These are phyloP conservation scores for Holocentrus rufus DNA, from an alignment of 2,797 vertebrate genomes.

Conservation along the genomic window DNA sequence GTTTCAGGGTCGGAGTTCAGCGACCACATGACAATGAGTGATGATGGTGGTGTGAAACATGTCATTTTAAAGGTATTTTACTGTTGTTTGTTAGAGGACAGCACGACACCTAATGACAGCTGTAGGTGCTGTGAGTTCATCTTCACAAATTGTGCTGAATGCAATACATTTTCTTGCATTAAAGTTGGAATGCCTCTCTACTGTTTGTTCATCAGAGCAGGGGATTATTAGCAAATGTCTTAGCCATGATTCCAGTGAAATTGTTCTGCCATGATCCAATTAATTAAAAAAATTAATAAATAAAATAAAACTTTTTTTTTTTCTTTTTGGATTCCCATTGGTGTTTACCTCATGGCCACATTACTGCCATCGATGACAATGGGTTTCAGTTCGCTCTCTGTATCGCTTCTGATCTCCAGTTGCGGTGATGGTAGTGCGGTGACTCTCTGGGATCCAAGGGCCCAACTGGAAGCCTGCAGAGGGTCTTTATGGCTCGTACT, in stretches of 20 bases:
- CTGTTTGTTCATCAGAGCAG: too few relatives aligned
- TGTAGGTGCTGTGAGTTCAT: not conserved
- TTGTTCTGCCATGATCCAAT: not conserved
- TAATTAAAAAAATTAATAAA: too few relatives aligned
- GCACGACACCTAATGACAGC: not conserved
- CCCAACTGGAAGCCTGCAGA: constrained; percentile 71
- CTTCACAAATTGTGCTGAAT: not conserved
- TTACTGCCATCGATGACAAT: constrained; percentile 97
- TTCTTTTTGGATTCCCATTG: too few relatives aligned
- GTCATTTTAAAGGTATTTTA: constrained; percentile 5
- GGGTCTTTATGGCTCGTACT: constrained; percentile 73
- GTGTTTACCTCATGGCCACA: constrained; percentile 93
- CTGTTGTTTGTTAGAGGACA: not conserved
- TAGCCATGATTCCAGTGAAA: not conserved
- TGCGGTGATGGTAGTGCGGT: constrained; percentile 16
- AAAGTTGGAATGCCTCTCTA: not conserved
- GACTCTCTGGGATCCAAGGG: constrained; percentile 34
- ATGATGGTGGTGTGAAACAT: not conserved
- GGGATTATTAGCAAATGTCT: too few relatives aligned
- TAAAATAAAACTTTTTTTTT: too few relatives aligned
- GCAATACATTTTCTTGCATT: not conserved
- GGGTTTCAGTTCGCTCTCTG: constrained; percentile 84
- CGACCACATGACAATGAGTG: not conserved
- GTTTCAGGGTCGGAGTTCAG: constrained; percentile 18
- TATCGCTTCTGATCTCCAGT: constrained; percentile 54